Evolutionary conservation across 2,888 invertebrate genomes (phyloP).

Genomic region (Lottia gigantea): DNA sequence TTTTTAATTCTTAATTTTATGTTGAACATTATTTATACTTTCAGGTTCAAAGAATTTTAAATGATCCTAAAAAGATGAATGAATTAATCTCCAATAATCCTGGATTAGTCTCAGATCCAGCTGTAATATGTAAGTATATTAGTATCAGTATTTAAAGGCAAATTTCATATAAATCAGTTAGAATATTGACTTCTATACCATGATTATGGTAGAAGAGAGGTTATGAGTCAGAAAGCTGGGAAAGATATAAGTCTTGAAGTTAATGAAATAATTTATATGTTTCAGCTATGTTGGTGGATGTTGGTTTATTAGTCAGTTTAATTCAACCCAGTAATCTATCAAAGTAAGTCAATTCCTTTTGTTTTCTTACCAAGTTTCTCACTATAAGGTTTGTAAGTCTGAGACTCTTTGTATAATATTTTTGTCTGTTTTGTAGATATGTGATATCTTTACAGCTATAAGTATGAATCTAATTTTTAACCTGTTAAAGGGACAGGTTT

Average conservation of each 20-base stretch:
- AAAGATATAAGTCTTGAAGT: too few relatives aligned
- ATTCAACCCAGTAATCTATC: constrained; percentile 77
- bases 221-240: too few relatives aligned
- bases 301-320: constrained; percentile 79
- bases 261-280: constrained; percentile 15
- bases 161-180: too few relatives aligned
- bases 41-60: constrained; percentile 65
- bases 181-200: too few relatives aligned
- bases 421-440: too few relatives aligned
- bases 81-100: constrained; percentile 80
- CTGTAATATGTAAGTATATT: constrained; percentile 72
- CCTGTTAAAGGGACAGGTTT: too few relatives aligned
- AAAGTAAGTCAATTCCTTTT: constrained; percentile 62
- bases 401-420: too few relatives aligned
- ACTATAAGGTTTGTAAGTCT: too few relatives aligned
- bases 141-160: not conserved
- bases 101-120: constrained; percentile 78
- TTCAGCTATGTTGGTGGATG: constrained; percentile 79
- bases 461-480: too few relatives aligned
- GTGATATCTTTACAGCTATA: too few relatives aligned
- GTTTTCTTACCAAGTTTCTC: too few relatives aligned
- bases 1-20: constrained; percentile 12
- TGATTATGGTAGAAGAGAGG: too few relatives aligned
- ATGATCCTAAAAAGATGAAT: constrained; percentile 73
- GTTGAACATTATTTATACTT: not conserved